Evolutionary conservation across 2,113 vertebrate genomes (phyloP).

Genomic region (Xiphorhynchus elegans): DNA sequence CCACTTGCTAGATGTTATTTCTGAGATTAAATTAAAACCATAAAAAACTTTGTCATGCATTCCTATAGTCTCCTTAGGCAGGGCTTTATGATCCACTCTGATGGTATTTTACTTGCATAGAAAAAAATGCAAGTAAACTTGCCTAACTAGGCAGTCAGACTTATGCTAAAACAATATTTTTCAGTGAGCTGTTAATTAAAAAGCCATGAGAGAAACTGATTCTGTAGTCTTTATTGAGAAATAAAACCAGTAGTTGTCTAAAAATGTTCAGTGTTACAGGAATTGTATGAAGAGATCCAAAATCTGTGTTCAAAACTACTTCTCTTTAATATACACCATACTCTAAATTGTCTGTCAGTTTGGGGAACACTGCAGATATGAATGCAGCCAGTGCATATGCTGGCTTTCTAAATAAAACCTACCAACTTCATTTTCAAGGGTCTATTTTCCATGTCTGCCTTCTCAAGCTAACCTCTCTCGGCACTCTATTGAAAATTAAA

Average conservation of each 20-base stretch:
- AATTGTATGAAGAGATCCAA: conserved; percentile 24
- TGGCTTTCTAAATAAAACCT: conserved; percentile 69
- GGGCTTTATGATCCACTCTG: neutral
- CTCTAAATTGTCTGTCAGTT: conserved; percentile 48
- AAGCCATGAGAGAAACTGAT: neutral
- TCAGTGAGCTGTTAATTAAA: conserved; percentile 3
- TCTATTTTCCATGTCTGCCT: conserved; percentile 24
- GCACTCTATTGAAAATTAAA: neutral
- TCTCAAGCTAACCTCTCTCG: conserved; percentile 15
- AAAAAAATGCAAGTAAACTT: neutral
- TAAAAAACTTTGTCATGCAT: neutral
- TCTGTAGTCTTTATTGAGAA: conserved; percentile 11
- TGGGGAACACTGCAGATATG: conserved; percentile 34
- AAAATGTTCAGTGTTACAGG: conserved; percentile 15
- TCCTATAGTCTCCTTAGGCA: neutral
- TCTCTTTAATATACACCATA: conserved; percentile 14
- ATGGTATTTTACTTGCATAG: neutral
- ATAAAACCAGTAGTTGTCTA: conserved; percentile 24
- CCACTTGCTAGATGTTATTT: neutral
- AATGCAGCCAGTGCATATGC: conserved; percentile 47
- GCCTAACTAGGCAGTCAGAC: neutral
- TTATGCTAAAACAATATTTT: neutral
- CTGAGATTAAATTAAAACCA: conserved; percentile 35
- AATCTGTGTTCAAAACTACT: conserved; percentile 20
- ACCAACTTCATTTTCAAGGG: conserved; percentile 45